Evolutionary conservation across 2,888 invertebrate species (phyloP).

Genomic region (Hemithea aestivaria): DNA sequence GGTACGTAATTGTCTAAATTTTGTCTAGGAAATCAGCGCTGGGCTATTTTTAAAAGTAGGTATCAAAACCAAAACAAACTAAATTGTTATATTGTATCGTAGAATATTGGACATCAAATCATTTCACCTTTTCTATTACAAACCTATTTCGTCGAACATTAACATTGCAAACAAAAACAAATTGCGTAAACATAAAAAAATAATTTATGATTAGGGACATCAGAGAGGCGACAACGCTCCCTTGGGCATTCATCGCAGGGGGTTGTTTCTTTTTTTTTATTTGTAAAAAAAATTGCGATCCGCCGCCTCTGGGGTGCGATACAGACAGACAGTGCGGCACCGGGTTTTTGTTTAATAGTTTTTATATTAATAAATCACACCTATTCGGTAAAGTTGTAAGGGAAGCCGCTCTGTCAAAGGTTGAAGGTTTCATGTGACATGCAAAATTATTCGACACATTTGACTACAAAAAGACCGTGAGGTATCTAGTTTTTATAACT

Average conservation of each 20-base stretch:
- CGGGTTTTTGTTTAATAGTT: constrained; percentile 51
- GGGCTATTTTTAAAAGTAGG: no score
- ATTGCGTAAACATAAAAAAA: constrained; percentile 27
- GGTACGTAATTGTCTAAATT: no score
- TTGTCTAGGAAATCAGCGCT: no score
- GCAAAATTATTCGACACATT: not conserved
- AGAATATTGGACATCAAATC: no score
- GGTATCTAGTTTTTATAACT: no score
- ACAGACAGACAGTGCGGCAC: constrained; percentile 64
- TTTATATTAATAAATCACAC: constrained; percentile 51
- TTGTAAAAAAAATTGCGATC: constrained; percentile 46
- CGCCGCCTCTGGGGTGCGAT: constrained; percentile 33
- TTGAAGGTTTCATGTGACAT: constrained; percentile 8
- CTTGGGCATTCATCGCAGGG: constrained; percentile 46
- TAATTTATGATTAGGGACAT: constrained; percentile 48
- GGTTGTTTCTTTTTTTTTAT: constrained; percentile 50
- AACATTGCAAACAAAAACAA: constrained; percentile 11
- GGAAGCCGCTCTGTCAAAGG: constrained; percentile 15
- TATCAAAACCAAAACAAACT: no score
- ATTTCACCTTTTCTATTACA: not conserved
- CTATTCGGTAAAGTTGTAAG: constrained; percentile 29
- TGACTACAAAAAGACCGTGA: constrained; percentile 3
- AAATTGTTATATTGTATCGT: no score
- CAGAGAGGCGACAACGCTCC: constrained; percentile 55
- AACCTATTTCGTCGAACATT: not conserved